A percentile compares a stretch with the other conserved stretches of the same genome.
These are phyloP conservation scores for Eupithecia inturbata DNA, from an alignment of 2,888 invertebrate species.

Conservation along the genomic window DNA sequence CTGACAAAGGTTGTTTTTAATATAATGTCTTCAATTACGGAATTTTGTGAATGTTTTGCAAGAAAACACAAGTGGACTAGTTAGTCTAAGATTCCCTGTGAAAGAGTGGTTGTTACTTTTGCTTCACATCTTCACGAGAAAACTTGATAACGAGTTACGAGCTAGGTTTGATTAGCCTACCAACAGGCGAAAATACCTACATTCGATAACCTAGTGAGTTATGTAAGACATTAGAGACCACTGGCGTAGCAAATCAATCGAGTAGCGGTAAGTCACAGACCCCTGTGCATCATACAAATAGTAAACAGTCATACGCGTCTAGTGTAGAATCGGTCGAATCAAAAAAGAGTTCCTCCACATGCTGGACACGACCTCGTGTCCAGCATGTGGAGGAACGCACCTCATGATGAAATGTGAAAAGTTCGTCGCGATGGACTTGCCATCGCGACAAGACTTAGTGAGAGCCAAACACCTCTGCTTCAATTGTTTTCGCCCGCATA, in stretches of 20 bases:
- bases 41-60: no score
- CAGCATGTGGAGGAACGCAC: background rate
- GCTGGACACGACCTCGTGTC: no score
- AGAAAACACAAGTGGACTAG: background rate
- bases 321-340: background rate
- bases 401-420: background rate
- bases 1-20: no score
- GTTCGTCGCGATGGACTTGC: background rate
- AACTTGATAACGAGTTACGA: background rate
- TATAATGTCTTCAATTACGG: no score
- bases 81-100: no score
- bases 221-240: background rate
- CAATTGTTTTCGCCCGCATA: background rate
- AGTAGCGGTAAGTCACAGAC: background rate
- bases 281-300: background rate
- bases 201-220: background rate
- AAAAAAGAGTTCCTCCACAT: no score
- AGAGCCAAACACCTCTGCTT: background rate
- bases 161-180: background rate
- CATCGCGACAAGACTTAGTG: no score
- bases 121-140: background rate
- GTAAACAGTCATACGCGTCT: background rate
- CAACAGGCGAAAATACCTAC: background rate
- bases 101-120: no score
- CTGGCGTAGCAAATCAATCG: background rate